Evolutionary conservation across 2,113 vertebrate genomes (phyloP), one percentile per base, ranked within the genome.

Genomic region (Micronisus gabar): DNA sequence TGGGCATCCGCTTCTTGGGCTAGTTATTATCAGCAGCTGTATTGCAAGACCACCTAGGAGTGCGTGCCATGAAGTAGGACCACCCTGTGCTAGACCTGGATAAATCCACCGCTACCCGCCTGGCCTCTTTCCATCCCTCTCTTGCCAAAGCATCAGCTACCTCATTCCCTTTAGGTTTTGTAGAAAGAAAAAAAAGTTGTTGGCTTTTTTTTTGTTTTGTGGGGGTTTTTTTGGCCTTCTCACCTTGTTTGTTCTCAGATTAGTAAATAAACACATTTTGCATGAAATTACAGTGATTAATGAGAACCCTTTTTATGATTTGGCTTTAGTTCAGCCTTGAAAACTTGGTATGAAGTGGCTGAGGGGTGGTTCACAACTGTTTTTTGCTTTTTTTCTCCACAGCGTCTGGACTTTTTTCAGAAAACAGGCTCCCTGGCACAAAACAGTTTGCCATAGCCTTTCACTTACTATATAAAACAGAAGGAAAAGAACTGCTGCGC

Each of bases 381-480:
- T 58, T 88, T 71, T 58, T 90, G 58, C 47, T 43, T 21, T 56
- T 58, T 55, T 45, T 92, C 75, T 89, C 48, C 68, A 70, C 22
- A 50, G 15, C 23, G 10, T 21, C 56, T 52, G 26, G 11, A 67
- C 56, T 56, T 38, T 21, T 75, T 63, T 59, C 65, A 66, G 59
- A 48, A 97, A 97, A 81, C 30, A 81, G 38, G 25, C 38, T 84
- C 67, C 30, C 38, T 61, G 32, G 74, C 76, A 87, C 65, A 53
- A 90, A 90, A 59, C 8, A 3, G 32, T 62, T 94, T 78, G 59
- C 58, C 38, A 15, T 7, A 59, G 25, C 73, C n/a, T 91, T 76
- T 88, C 82, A 50, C 88, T 71, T 75, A 23, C 56, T 93, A 43
- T 66, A 87, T 38, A 96, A 96, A 81, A 84, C 29, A 95, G 81